These are phyloP conservation scores for Sebastes cheni DNA, from an alignment of 2,797 vertebrate genomes.

Conservation along the genomic window DNA sequence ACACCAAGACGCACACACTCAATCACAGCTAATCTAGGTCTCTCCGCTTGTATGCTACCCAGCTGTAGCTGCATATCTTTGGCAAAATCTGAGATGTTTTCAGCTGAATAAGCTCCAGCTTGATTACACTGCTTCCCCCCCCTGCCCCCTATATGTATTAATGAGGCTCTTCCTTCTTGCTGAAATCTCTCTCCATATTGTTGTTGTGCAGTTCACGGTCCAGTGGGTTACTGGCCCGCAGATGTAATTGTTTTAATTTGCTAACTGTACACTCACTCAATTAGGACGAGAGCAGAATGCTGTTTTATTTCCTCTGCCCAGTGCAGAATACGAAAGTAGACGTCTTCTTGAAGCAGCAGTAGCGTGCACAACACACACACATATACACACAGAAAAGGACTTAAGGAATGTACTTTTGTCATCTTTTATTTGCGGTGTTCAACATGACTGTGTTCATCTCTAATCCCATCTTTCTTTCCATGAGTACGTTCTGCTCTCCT, in stretches of 20 bases:
- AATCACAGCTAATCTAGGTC: slow-evolving; percentile 64
- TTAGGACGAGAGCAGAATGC: slow-evolving; percentile 57
- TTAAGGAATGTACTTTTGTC: slow-evolving; percentile 6
- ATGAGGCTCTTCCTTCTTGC: slow-evolving; percentile 61
- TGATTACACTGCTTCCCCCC: slow-evolving; percentile 43
- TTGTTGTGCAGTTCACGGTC: slow-evolving; percentile 68
- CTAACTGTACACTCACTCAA: slow-evolving; percentile 72
- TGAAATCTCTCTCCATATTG: slow-evolving; percentile 57
- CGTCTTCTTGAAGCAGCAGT: slow-evolving; percentile 22
- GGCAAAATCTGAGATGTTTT: slow-evolving; percentile 68
- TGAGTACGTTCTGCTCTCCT: slow-evolving; percentile 27
- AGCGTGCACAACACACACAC: background rate
- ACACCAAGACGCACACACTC: slow-evolving; percentile 20
- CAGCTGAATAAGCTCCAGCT: slow-evolving; percentile 72
- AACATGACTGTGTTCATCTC: slow-evolving; percentile 27
- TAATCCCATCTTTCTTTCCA: slow-evolving; percentile 41
- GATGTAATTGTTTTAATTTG: slow-evolving; percentile 82
- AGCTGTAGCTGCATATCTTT: slow-evolving; percentile 68
- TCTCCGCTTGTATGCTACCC: slow-evolving; percentile 44
- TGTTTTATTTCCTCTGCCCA: slow-evolving; percentile 38
- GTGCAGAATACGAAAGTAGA: slow-evolving; percentile 18
- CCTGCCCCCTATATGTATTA: slow-evolving; percentile 46
- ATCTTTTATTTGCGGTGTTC: slow-evolving; percentile 14
- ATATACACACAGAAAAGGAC: background rate
- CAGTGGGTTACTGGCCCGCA: slow-evolving; percentile 61